Conservation (phyloP, 2,888 invertebrate species). For the Clanis bilineata region DNA sequence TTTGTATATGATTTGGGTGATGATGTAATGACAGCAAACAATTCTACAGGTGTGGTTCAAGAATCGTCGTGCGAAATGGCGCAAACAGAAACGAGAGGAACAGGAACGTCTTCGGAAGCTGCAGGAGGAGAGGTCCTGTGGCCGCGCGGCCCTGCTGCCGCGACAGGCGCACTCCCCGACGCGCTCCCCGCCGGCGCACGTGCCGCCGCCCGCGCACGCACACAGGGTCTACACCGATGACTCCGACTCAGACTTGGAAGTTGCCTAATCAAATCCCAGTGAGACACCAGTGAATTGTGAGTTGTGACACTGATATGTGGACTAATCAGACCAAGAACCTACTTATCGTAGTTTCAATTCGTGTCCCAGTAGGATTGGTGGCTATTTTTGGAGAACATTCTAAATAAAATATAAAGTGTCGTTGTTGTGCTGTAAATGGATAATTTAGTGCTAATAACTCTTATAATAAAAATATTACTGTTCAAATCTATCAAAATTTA, state of each 20-base stretch:
- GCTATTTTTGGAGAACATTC: background rate
- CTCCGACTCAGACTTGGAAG: slow-evolving; percentile 91
- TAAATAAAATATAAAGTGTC: background rate
- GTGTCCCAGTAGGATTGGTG: background rate
- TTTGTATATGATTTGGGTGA: too few species aligned
- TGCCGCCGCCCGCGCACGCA: slow-evolving; percentile 53
- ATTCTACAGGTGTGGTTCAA: slow-evolving; percentile 96
- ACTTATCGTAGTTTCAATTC: background rate
- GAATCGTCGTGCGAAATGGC: slow-evolving; percentile 97
- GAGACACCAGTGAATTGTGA: background rate
- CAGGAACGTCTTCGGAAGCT: slow-evolving; percentile 91
- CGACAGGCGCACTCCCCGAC: slow-evolving; percentile 46
- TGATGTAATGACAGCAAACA: background rate
- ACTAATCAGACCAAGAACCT: background rate
- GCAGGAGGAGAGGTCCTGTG: slow-evolving; percentile 87
- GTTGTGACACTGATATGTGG: slow-evolving; percentile 13
- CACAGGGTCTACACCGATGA: slow-evolving; percentile 83
- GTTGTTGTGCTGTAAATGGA: slow-evolving; percentile 1
- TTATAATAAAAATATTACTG: background rate
- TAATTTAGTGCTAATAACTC: background rate
- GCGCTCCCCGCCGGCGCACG: slow-evolving; percentile 45
- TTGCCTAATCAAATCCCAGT: slow-evolving; percentile 81
- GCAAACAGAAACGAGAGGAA: slow-evolving; percentile 95
- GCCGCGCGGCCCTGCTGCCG: slow-evolving; percentile 59
- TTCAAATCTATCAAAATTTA: background rate